Evolutionary conservation across 2,797 vertebrate genomes (phyloP).

Genomic region (Okamejei kenojei): DNA sequence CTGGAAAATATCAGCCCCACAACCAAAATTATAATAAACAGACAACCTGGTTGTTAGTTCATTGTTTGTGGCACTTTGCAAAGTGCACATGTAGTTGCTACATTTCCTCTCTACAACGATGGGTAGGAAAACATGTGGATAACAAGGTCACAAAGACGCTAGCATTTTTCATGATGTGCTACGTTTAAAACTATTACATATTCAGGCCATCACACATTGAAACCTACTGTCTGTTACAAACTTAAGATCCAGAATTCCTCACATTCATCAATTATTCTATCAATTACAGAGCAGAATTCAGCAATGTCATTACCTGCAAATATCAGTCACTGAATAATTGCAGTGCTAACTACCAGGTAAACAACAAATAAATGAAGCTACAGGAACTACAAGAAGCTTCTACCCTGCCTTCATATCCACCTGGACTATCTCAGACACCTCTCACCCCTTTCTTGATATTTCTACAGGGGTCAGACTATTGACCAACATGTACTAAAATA

Average conservation of each 20-base stretch:
- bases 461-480: too few species aligned
- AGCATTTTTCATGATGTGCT: not conserved
- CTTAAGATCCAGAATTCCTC: not conserved
- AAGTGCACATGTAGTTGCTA: too few species aligned
- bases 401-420: too few species aligned
- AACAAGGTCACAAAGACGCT: not conserved
- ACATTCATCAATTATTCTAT: not conserved
- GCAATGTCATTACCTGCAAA: not conserved
- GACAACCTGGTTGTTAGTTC: too few species aligned
- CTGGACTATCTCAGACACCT: too few species aligned
- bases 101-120: too few species aligned
- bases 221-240: not conserved
- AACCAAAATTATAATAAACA: too few species aligned
- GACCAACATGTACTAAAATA: too few species aligned
- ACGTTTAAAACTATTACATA: not conserved
- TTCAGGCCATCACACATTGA: not conserved
- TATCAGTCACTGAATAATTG: not conserved
- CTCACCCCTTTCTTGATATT: too few species aligned
- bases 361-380: not conserved
- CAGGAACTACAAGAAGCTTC: not conserved
- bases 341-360: not conserved
- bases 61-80: too few species aligned
- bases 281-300: slow-evolving; percentile 1
- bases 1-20: too few species aligned
- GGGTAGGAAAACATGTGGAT: too few species aligned